phyloP scores from a whole-genome alignment of 2,888 invertebrate species.

The Hirtodrosophila duncani region DNA sequence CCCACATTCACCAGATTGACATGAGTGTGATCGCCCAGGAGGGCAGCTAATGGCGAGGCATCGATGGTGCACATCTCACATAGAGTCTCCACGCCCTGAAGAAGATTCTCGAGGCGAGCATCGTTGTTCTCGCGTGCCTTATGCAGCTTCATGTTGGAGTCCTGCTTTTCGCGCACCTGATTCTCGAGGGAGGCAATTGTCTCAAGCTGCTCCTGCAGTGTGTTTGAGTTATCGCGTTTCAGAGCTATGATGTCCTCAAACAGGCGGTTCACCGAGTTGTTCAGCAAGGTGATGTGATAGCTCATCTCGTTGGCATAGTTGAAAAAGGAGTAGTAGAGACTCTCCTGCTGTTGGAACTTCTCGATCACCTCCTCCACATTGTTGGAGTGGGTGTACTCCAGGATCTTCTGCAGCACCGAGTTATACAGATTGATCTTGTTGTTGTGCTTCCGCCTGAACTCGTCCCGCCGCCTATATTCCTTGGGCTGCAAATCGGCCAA shows the following conservation, averaged over 20 bases:
- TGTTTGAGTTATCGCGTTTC: constrained; percentile 57
- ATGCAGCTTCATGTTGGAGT: constrained; percentile 47
- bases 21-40: constrained; percentile 81
- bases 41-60: constrained; percentile 79
- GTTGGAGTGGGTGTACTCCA: constrained; percentile 67
- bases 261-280: constrained; percentile 71
- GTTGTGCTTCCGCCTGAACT: constrained; percentile 66
- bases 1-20: constrained; percentile 81
- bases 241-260: constrained; percentile 69
- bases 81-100: constrained; percentile 68
- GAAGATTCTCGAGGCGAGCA: constrained; percentile 52
- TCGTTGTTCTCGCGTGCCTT: constrained; percentile 54
- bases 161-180: constrained; percentile 52
- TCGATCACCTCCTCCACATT: constrained; percentile 72
- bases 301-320: constrained; percentile 77
- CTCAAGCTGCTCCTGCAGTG: constrained; percentile 62
- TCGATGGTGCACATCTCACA: constrained; percentile 79
- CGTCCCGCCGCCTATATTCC: constrained; percentile 74
- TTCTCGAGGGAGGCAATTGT: constrained; percentile 57
- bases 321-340: constrained; percentile 77
- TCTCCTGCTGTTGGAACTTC: constrained; percentile 76
- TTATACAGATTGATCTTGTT: constrained; percentile 74
- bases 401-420: constrained; percentile 72
- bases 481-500: constrained; percentile 74
- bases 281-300: constrained; percentile 75